Evolutionary conservation across 2,113 vertebrate genomes (phyloP), one percentile per base, ranked within the genome.

Genomic region (Castor canadensis): DNA sequence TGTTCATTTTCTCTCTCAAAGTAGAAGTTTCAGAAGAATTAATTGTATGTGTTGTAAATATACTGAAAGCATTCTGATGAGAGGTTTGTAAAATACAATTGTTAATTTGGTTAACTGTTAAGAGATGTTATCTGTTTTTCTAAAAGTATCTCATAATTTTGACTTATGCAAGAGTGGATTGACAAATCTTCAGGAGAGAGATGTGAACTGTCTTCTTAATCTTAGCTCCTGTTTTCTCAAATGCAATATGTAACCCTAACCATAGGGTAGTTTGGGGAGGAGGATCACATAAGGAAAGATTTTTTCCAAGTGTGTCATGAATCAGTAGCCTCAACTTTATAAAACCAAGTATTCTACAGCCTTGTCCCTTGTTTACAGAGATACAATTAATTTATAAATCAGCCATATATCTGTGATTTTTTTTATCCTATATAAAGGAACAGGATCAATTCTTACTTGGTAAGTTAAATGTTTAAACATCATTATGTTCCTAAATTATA

Each of bases 121-220:
- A 10, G n/a, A n/a, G n/a, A n/a, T n/a, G n/a, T n/a, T n/a, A n/a
- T n/a, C n/a, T 62, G 9, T 79, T 95, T 75, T 64, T 32, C 82
- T 91, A 90, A 66, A 94, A 58, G 79, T 58, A 24, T 11, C 24
- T 92, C 58, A 83, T 79, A 22, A 49, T 84, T 97, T 89, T 91
- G 81, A 56, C 64, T 43, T 76, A 35, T 72, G 40, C 7, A 77
- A 72, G 75, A 52, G 20, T 77, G 64, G 79, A 67, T 13, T 62
- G 16, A 93, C 26, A n/a, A 60, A 54, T 92, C 43, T 35, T 89
- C 24, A 83, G 28, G 86, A 32, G 19, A 93, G 15, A 72, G 26
- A 3, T 22, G 45, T 28, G 20, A 85, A 49, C 5, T 47, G 0
- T 72, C 43, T 87, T 69, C n/a, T 49, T 81, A 17, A 81, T 69